phyloP scores from a whole-genome alignment of 1,140 invertebrate genomes.

The Globodera rostochiensis region DNA sequence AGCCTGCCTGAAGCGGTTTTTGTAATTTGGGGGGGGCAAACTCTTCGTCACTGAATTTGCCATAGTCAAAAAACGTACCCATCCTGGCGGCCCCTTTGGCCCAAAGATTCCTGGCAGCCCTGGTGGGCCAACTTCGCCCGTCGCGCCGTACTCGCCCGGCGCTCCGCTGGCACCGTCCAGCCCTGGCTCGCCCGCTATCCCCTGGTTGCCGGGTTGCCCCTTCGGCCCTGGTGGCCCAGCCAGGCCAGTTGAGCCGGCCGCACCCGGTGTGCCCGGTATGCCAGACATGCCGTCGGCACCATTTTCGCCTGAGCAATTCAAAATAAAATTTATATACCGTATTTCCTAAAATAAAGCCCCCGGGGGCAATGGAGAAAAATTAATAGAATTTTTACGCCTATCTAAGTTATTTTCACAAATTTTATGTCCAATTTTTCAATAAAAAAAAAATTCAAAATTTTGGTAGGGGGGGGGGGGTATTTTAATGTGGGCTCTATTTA shows the following conservation, averaged over 20 bases:
- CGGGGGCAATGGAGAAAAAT: too few species aligned
- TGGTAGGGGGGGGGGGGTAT: too few species aligned
- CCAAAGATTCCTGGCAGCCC: slow-evolving; percentile 5
- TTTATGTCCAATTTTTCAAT: too few species aligned
- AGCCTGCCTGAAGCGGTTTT: not conserved
- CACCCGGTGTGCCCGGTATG: not conserved
- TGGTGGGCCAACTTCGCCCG: not conserved
- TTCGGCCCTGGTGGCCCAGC: not conserved
- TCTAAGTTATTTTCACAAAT: too few species aligned
- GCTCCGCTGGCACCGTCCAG: slow-evolving; percentile 5
- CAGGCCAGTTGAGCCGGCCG: not conserved
- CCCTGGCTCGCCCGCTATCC: not conserved
- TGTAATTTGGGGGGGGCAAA: not conserved
- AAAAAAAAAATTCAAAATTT: too few species aligned
- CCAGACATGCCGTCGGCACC: not conserved
- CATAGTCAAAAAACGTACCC: not conserved
- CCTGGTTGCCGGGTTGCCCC: slow-evolving; percentile 7
- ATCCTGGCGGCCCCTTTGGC: slow-evolving; percentile 10
- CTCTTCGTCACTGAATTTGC: not conserved
- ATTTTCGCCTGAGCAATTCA: not conserved
- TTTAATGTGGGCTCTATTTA: too few species aligned
- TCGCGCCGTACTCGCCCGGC: not conserved
- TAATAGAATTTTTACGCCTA: not conserved
- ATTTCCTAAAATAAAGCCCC: too few species aligned
- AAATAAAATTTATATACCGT: not conserved